Evolutionary conservation across 2,113 vertebrate genomes (phyloP).

Genomic region (Sorex araneus): DNA sequence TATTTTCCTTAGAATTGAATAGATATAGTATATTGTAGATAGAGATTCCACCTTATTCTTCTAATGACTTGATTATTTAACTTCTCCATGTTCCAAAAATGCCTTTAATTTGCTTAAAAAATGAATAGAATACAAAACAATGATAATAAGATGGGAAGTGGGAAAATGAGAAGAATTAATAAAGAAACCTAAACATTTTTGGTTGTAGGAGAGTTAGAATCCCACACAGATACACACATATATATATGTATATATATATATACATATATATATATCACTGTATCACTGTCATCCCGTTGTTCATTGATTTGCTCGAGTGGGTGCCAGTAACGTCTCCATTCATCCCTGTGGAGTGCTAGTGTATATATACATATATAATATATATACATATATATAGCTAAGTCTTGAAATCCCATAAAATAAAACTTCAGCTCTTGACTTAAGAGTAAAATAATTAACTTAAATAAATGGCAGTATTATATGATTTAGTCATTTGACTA

Average conservation of each 20-base stretch:
- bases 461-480: neutral
- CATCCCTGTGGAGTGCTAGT: no score
- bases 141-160: neutral
- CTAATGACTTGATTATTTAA: conserved; percentile 29
- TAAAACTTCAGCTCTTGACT: neutral
- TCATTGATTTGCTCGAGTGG: no score
- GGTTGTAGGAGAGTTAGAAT: no score
- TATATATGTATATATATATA: no score
- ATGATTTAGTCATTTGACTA: neutral
- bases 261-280: no score
- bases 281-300: no score
- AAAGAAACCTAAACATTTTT: neutral
- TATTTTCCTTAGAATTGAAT: conserved; percentile 45
- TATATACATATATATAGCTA: no score
- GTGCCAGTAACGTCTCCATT: no score
- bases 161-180: neutral
- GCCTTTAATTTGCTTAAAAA: conserved; percentile 8
- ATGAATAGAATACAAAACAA: neutral
- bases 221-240: no score
- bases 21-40: neutral
- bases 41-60: neutral
- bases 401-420: no score
- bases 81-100: neutral
- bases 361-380: no score
- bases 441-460: neutral